These are phyloP conservation scores for Netelia inedita DNA, from an alignment of 2,888 invertebrate species.

Conservation along the genomic window DNA sequence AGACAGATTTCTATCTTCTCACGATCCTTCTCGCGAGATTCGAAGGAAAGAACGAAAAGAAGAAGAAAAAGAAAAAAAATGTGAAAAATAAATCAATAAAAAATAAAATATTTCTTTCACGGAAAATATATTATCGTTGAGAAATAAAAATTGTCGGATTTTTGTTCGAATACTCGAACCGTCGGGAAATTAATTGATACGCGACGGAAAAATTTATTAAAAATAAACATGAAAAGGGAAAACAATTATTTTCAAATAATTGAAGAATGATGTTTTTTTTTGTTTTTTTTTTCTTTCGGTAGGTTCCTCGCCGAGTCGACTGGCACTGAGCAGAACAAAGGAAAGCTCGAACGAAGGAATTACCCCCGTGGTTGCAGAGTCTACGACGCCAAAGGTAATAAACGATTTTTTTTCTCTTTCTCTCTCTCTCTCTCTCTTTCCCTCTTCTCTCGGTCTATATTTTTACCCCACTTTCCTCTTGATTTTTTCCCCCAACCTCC, in stretches of 20 bases:
- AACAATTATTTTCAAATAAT: background rate
- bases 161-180: background rate
- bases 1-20: conserved; percentile 52
- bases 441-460: background rate
- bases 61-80: background rate
- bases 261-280: conserved; percentile 24
- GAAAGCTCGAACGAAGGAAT: conserved; percentile 81
- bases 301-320: conserved; percentile 86
- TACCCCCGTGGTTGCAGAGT: conserved; percentile 84
- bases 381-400: conserved; percentile 86
- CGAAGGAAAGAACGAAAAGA: background rate
- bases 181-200: background rate
- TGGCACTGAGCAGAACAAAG: conserved; percentile 85
- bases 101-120: no score
- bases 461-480: conserved; percentile 13
- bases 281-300: conserved; percentile 75
- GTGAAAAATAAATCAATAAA: background rate
- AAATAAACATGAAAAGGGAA: background rate
- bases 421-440: conserved; percentile 36
- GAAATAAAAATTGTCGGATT: background rate
- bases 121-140: no score
- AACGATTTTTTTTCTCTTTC: conserved; percentile 25
- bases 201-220: background rate
- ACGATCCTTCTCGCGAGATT: background rate
- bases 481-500: conserved; percentile 47